A percentile compares a stretch with the other conserved stretches of the same genome.
phyloP scores from a whole-genome alignment of 2,888 invertebrate species.

The Chrysolina haemoptera region DNA sequence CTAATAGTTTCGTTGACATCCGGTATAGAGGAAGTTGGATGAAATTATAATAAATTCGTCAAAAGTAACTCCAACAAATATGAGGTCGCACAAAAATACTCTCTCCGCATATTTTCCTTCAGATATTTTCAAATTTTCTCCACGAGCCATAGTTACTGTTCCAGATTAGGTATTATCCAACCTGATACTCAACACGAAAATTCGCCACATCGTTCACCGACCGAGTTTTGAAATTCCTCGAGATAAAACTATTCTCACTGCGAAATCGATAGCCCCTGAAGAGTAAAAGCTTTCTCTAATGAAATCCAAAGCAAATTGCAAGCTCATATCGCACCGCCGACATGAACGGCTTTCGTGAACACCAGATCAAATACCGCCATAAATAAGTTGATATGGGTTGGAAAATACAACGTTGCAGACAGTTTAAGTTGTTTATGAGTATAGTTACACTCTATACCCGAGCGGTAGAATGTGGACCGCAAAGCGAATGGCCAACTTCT shows the following conservation, averaged over 20 bases:
- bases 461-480: slow-evolving; percentile 53
- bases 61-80: too few relatives aligned
- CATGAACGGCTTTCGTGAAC: slow-evolving; percentile 56
- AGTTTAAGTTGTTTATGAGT: slow-evolving; percentile 63
- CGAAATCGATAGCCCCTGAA: slow-evolving; percentile 2
- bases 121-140: too few relatives aligned
- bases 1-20: too few relatives aligned
- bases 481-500: slow-evolving; percentile 49
- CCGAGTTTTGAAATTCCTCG: not conserved
- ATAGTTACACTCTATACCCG: slow-evolving; percentile 58
- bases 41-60: too few relatives aligned
- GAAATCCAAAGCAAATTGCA: slow-evolving; percentile 29
- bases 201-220: too few relatives aligned
- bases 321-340: slow-evolving; percentile 44
- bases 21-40: too few relatives aligned
- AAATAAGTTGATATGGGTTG: slow-evolving; percentile 65
- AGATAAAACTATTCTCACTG: not conserved
- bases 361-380: slow-evolving; percentile 62
- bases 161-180: too few relatives aligned
- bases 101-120: too few relatives aligned
- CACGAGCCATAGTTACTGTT: too few relatives aligned
- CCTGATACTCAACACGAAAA: too few relatives aligned
- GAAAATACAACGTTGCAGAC: slow-evolving; percentile 62
- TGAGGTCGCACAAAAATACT: too few relatives aligned
- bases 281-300: not conserved